Evolutionary conservation across 64 coral and sea anemone genomes (phyloP).

Genomic region (Exaiptasia diaphana): DNA sequence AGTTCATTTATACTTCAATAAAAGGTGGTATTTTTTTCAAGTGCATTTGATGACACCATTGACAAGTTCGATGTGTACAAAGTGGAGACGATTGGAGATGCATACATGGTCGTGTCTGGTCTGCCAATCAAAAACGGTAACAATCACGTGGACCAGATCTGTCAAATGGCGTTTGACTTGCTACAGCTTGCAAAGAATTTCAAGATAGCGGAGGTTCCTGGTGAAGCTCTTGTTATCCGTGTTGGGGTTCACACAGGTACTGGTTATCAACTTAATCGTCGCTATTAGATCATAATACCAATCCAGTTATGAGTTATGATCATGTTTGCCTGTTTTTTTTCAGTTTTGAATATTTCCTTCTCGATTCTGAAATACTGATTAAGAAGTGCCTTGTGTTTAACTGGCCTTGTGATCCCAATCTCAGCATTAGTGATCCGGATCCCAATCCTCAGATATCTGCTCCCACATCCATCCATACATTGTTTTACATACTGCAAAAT

Average conservation of each 20-base stretch:
- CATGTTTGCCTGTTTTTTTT: background rate
- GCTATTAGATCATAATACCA: background rate
- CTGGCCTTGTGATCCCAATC: no score
- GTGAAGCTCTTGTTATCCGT: background rate
- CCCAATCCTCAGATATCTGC: no score
- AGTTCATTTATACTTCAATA: background rate
- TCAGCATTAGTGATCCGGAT: no score
- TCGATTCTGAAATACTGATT: background rate
- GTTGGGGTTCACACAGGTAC: constrained; percentile 57
- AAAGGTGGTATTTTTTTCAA: background rate
- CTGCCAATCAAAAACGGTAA: constrained; percentile 4
- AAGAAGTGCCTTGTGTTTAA: no score
- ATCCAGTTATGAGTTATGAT: background rate
- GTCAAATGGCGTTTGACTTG: constrained; percentile 42
- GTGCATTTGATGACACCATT: constrained; percentile 40
- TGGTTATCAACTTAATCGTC: no score
- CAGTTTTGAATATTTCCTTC: background rate
- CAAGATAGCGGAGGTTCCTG: background rate
- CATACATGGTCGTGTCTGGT: constrained; percentile 51
- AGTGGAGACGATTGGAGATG: constrained; percentile 58
- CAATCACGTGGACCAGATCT: constrained; percentile 10
- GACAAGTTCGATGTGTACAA: constrained; percentile 72
- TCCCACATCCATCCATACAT: background rate
- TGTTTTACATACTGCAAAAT: no score
- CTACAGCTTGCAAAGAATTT: background rate